Percentiles rank a stretch among this genome's conserved stretches.
phyloP scores from a whole-genome alignment of 2,113 vertebrate species.

The Cricetomys ansorgei region DNA sequence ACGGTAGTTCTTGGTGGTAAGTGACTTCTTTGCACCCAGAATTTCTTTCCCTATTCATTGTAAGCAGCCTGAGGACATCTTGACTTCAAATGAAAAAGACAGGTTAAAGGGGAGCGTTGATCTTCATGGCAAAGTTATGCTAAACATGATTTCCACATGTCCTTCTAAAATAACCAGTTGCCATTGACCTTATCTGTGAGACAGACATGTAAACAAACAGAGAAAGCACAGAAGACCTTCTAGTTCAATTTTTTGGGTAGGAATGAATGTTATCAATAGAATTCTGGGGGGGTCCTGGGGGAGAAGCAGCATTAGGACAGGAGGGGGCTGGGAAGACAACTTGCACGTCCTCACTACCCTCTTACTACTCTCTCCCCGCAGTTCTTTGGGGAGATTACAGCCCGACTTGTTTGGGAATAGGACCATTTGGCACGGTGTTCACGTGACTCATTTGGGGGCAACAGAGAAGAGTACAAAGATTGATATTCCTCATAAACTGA shows the following conservation, averaged over 20 bases:
- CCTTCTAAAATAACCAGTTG: constrained; percentile 48
- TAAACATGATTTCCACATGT: constrained; percentile 39
- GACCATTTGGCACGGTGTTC: not conserved
- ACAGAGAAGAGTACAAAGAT: not conserved
- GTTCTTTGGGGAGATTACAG: not conserved
- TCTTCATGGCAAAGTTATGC: constrained; percentile 22
- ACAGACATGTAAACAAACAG: constrained; percentile 22
- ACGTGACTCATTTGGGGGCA: not conserved
- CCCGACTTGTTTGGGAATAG: not conserved
- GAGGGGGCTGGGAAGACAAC: not conserved
- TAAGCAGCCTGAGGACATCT: constrained; percentile 3
- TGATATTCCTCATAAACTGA: not conserved
- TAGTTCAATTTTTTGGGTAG: constrained; percentile 4
- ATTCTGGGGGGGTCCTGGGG: not conserved
- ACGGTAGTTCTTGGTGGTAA: constrained; percentile 16
- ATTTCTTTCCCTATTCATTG: constrained; percentile 42
- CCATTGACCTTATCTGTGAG: constrained; percentile 46
- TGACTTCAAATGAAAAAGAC: constrained; percentile 48
- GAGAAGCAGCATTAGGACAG: not conserved
- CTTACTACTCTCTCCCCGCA: not conserved
- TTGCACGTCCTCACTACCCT: not conserved
- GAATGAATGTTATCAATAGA: not conserved
- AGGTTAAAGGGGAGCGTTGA: constrained; percentile 27
- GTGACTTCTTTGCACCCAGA: constrained; percentile 49
- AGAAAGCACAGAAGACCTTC: constrained; percentile 1